phyloP scores from a whole-genome alignment of 1,140 invertebrate genomes.

The Sinonovacula constricta region DNA sequence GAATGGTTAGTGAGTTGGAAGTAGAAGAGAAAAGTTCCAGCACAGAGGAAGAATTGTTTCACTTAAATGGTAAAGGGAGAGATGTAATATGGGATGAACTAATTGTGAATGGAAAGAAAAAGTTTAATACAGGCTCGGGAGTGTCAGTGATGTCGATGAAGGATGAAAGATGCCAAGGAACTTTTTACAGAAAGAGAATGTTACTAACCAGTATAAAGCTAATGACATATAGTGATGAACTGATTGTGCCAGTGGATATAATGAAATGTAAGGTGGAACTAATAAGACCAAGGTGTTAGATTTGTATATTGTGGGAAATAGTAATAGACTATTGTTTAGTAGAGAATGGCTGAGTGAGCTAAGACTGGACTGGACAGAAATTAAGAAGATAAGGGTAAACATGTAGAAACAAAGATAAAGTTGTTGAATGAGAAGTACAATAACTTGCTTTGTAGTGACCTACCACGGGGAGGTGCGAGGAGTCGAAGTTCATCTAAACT shows the following conservation, averaged over 20 bases:
- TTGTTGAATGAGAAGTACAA: not conserved
- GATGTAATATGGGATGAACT: not conserved
- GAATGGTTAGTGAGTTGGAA: too few relatives aligned
- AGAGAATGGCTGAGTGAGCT: constrained; percentile 42
- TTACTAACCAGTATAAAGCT: not conserved
- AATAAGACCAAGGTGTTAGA: not conserved
- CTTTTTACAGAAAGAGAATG: not conserved
- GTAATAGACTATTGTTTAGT: constrained; percentile 43
- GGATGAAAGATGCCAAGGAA: too few relatives aligned
- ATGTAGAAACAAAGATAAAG: not conserved
- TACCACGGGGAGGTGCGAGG: constrained; percentile 30
- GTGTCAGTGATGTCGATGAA: too few relatives aligned
- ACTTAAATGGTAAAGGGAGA: too few relatives aligned
- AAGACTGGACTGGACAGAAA: constrained; percentile 24
- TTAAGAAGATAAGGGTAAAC: not conserved
- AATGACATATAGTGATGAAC: not conserved
- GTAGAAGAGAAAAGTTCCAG: too few relatives aligned
- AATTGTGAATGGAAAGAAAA: not conserved
- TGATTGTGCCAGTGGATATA: not conserved
- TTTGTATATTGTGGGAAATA: not conserved
- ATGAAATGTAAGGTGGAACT: constrained; percentile 5
- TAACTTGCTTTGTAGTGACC: not conserved
- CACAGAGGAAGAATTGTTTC: too few relatives aligned
- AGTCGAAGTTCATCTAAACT: constrained; percentile 19
- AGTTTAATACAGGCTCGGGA: not conserved